Conservation (phyloP, 2,888 invertebrate genomes). For the Ichneumoninae sp. region DNA sequence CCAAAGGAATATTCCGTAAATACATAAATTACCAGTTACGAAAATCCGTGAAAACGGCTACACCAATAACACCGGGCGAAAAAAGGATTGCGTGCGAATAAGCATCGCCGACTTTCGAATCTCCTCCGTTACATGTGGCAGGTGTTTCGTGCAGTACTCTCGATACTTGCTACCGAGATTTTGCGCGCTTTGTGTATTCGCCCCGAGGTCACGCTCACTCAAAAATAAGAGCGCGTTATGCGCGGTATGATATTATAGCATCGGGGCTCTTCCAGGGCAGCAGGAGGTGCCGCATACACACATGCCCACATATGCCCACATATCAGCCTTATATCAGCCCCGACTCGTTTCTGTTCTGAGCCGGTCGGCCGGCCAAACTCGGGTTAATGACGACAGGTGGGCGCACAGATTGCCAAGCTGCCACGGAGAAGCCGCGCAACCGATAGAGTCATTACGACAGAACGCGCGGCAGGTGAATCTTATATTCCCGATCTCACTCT, state of each 20-base stretch:
- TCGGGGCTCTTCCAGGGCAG: conserved; percentile 32
- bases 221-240: conserved; percentile 10
- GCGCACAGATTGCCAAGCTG: conserved; percentile 57
- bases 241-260: conserved; percentile 37
- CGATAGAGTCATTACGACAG: conserved; percentile 76
- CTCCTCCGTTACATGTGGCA: conserved; percentile 34
- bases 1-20: too few species aligned
- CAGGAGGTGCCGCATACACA: conserved; percentile 31
- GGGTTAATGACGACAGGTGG: conserved; percentile 72
- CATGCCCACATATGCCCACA: conserved; percentile 16
- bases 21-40: too few species aligned
- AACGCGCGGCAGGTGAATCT: conserved; percentile 74
- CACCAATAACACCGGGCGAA: too few species aligned
- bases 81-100: neutral
- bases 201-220: conserved; percentile 53
- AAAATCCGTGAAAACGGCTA: too few species aligned
- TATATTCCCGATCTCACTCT: conserved; percentile 48
- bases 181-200: conserved; percentile 21
- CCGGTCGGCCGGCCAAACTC: conserved; percentile 37
- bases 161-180: conserved; percentile 53
- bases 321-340: conserved; percentile 14
- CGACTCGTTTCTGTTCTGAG: conserved; percentile 45
- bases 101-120: conserved; percentile 24
- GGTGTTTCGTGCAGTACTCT: conserved; percentile 41
- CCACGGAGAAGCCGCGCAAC: conserved; percentile 44